Evolutionary conservation across 2,113 vertebrate genomes (phyloP), one percentile per base, ranked within the genome.

Genomic region (Oreotragus oreotragus): DNA sequence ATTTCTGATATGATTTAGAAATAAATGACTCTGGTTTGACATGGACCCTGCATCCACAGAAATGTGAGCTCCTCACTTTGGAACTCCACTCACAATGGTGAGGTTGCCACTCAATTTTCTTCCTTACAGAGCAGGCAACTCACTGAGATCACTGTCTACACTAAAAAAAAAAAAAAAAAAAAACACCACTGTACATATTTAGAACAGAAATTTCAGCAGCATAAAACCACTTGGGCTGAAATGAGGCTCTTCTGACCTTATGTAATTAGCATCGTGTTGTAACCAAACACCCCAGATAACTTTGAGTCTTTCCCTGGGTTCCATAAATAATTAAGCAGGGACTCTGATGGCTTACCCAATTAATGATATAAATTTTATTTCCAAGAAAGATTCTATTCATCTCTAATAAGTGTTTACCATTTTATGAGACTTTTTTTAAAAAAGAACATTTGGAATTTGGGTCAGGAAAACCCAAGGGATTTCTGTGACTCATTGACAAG

Each of bases 401-500:
- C 30, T 91, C 66, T 88, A 80, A 79, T 60, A 84, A 92, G 16
- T 58, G 47, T 88, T 84, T 83, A 76, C 3, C 25, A 55, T 28
- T 28, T 92, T 84, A n/a, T 94, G 13, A 95, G 15, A 45, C n/a
- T 66, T 33, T 62, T 62, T 84, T 83, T 58, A 4, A 16, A 79
- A 57, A 64, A 16, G 36, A 49, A 43, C 1, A 93, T 7, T 60
- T 96, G 43, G n/a, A 80, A 96, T 93, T 88, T 92, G 45, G 51
- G 57, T 96, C 85, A 95, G 90, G 49, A 90, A 96, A 97, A 91
- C 33, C 25, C 30, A 97, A 89, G 13, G 36, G 57, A 90, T 85
- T 66, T 84, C 58, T 83, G 27, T 92, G 47, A 80, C n/a, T 95
- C 87, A 93, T 93, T 86, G 84, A 93, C 62, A 94, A 96, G 33